Conservation (phyloP, 2,888 invertebrate genomes). For the Athripsodes cinereus region DNA sequence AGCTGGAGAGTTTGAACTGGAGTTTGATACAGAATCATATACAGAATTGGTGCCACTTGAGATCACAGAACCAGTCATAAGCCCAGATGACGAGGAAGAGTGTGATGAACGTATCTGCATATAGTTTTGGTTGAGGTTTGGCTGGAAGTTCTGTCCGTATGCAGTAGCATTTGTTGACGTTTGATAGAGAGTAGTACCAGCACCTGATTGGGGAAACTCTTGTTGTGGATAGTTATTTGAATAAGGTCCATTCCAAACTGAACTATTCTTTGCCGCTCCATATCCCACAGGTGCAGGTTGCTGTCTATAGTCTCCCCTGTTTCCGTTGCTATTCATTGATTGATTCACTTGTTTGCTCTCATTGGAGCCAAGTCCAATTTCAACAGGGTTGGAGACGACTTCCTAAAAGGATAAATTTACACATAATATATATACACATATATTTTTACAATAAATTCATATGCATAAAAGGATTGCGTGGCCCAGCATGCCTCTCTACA, state of each 20-base stretch:
- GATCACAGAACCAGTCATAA: conserved; percentile 9
- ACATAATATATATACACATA: no score
- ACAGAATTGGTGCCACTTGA: conserved; percentile 22
- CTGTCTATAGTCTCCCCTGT: neutral
- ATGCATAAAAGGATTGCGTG: no score
- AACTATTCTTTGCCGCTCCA: neutral
- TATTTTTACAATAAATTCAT: no score
- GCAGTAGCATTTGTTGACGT: neutral
- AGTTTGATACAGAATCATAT: conserved; percentile 27
- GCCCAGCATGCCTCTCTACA: neutral
- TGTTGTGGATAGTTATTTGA: neutral
- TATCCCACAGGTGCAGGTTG: neutral
- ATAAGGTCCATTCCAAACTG: neutral
- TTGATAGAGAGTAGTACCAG: neutral
- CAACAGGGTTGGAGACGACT: neutral
- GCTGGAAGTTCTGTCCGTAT: neutral
- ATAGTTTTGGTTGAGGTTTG: neutral
- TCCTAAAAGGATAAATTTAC: no score
- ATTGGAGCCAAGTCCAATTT: neutral
- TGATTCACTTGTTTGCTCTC: neutral
- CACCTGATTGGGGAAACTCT: neutral
- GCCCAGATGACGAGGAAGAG: conserved; percentile 18
- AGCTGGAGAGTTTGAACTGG: conserved; percentile 30
- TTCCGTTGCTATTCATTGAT: neutral
- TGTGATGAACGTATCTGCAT: conserved; percentile 9